Base-by-base conservation (phyloP, 2,888 invertebrate species). In the Caenorhabditis sulstoni region DNA sequence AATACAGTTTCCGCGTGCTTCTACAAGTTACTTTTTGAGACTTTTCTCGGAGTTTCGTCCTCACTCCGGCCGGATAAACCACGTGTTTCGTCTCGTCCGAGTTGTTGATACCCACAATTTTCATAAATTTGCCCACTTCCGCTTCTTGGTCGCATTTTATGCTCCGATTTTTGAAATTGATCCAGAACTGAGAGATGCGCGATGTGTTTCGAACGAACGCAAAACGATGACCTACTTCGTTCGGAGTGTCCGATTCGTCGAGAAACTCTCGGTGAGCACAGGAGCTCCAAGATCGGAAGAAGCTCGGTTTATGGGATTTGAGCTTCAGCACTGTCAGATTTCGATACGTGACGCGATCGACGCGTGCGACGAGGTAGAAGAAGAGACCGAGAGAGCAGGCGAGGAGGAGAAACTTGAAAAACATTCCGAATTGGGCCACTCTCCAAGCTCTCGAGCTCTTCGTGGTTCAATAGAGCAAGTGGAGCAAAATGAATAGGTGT, bases 181-280 rank as follows among this genome's bases (percentile, higher is more conserved):
- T 52, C 52, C 52, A 52, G 12, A 52, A 41, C 41, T 41, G 41
- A n/a, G n/a, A n/a, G n/a, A n/a, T n/a, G n/a, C n/a, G n/a, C n/a
- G n/a, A n/a, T n/a, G n/a, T n/a, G n/a, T n/a, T n/a, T n/a, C n/a
- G n/a, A 41, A 41, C 11, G 41, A 29, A 29, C 29, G 29, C 29
- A 29, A 7, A 29, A 29, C n/a, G n/a, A 7, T 29, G 29, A 29
- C 29, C 29, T 7, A 29, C 29, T 3, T 29, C 29, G 7, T 29
- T 7, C 7, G 29, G 29, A 3, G 29, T 29, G 29, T 29, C 29
- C 29, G 29, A 29, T 7, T n/a, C 23, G 44, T 44, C n/a, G 20
- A 22, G 22, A 37, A 58, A 44, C 41, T 44, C 1, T 3, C 3
- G 11, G 0, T n/a, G 23, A 20, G 23, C 58, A 44, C 58, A 58